These are phyloP conservation scores for Epinephelus lanceolatus DNA, from an alignment of 2,113 vertebrate genomes.

Conservation along the genomic window DNA sequence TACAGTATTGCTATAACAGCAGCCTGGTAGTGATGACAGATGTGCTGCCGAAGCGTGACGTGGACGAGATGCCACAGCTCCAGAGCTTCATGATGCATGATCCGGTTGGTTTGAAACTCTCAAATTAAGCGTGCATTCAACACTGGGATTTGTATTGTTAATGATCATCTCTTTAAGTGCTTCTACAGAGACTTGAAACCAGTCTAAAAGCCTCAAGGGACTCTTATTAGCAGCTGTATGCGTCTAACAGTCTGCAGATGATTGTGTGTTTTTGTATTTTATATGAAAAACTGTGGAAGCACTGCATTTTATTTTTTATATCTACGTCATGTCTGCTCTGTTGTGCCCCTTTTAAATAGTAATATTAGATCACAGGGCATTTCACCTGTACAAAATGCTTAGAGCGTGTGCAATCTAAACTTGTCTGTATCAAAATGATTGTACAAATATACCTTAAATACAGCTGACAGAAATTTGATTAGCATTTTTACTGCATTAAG, in stretches of 20 bases:
- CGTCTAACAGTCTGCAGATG: no score
- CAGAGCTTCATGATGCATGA: no score
- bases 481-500: background rate
- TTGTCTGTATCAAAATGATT: background rate
- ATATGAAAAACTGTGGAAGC: background rate
- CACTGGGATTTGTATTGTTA: background rate
- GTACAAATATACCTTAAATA: background rate
- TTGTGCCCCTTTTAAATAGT: background rate
- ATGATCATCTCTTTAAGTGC: background rate
- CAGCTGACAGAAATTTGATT: background rate
- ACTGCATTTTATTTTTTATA: background rate
- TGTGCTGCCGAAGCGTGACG: constrained; percentile 8
- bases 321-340: background rate
- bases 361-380: background rate
- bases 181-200: no score
- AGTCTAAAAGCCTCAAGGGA: background rate
- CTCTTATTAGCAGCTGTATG: background rate
- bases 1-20: background rate
- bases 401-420: background rate
- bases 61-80: background rate
- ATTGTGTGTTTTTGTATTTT: background rate
- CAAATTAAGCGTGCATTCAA: background rate
- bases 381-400: background rate
- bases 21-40: background rate
- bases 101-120: background rate